phyloP scores from a whole-genome alignment of 2,888 invertebrate genomes.

The Scaptomyza parva region DNA sequence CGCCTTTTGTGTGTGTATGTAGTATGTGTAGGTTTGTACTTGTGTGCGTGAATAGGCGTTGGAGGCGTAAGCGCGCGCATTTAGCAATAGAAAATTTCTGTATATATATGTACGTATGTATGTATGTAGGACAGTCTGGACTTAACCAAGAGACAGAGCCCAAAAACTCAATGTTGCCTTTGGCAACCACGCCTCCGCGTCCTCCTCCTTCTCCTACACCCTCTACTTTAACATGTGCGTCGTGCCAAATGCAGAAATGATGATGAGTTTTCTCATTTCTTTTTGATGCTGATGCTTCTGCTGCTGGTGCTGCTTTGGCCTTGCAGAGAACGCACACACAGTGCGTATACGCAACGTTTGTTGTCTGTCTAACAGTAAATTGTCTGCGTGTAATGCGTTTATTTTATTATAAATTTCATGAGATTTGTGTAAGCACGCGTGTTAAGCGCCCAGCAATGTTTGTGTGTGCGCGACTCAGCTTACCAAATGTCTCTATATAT shows the following conservation, averaged over 20 bases:
- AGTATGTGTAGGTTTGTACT: conserved; percentile 8
- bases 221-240: conserved; percentile 54
- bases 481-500: conserved; percentile 29
- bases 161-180: conserved; percentile 30
- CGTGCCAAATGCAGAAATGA: conserved; percentile 70
- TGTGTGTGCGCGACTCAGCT: conserved; percentile 27
- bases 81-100: conserved; percentile 69
- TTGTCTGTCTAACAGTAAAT: conserved; percentile 54
- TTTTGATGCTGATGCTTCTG: conserved; percentile 12
- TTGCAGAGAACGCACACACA: conserved; percentile 24
- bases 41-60: conserved; percentile 28
- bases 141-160: background rate
- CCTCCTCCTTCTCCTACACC: conserved; percentile 18
- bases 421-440: conserved; percentile 56
- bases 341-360: conserved; percentile 49
- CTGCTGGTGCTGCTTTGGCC: conserved; percentile 3
- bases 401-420: conserved; percentile 65
- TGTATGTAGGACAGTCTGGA: conserved; percentile 47
- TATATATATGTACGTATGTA: conserved; percentile 48
- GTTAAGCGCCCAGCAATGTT: conserved; percentile 21
- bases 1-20: conserved; percentile 26
- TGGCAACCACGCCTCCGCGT: conserved; percentile 32
- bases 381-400: conserved; percentile 61
- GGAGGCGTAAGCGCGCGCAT: conserved; percentile 73
- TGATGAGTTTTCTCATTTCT: conserved; percentile 67